A percentile compares a stretch with the other conserved stretches of the same genome.
These are phyloP conservation scores for Xanthorhoe spadicearia DNA, from an alignment of 2,888 invertebrate species.

Conservation along the genomic window DNA sequence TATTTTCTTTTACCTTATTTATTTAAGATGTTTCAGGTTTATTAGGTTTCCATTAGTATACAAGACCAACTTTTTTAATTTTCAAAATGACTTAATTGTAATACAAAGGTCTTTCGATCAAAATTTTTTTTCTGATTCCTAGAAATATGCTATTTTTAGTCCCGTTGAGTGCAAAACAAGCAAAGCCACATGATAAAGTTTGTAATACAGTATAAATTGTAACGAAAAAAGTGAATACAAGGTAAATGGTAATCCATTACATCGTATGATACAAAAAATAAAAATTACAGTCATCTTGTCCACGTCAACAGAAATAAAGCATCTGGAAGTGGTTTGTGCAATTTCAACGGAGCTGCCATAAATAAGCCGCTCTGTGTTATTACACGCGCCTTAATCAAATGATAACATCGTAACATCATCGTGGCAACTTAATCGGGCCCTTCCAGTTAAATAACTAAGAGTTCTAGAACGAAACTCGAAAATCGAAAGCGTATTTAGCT, in stretches of 20 bases:
- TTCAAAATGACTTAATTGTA: too few relatives aligned
- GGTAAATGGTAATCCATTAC: conserved; percentile 2
- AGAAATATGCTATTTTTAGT: too few relatives aligned
- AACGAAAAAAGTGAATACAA: background rate
- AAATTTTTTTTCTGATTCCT: too few relatives aligned
- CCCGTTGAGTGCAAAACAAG: too few relatives aligned
- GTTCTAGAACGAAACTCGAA: conserved; percentile 27
- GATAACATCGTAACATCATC: conserved; percentile 79
- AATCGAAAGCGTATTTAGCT: too few relatives aligned
- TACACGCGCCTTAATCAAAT: conserved; percentile 81
- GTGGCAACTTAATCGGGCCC: conserved; percentile 68
- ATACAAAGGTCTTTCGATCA: too few relatives aligned
- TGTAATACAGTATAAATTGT: background rate
- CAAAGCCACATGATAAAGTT: too few relatives aligned
- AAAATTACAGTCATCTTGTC: conserved; percentile 52
- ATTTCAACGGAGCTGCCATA: conserved; percentile 61
- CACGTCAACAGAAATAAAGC: conserved; percentile 58
- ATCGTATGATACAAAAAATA: conserved; percentile 33
- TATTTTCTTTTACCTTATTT: background rate
- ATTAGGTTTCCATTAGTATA: background rate
- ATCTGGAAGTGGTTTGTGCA: conserved; percentile 47
- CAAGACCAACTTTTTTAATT: background rate
- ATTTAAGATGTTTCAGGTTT: background rate
- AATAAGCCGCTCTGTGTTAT: conserved; percentile 75
- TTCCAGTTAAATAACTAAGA: conserved; percentile 30